Evolutionary conservation across 2,888 invertebrate genomes (phyloP).

Genomic region (Ectobius pallidus): DNA sequence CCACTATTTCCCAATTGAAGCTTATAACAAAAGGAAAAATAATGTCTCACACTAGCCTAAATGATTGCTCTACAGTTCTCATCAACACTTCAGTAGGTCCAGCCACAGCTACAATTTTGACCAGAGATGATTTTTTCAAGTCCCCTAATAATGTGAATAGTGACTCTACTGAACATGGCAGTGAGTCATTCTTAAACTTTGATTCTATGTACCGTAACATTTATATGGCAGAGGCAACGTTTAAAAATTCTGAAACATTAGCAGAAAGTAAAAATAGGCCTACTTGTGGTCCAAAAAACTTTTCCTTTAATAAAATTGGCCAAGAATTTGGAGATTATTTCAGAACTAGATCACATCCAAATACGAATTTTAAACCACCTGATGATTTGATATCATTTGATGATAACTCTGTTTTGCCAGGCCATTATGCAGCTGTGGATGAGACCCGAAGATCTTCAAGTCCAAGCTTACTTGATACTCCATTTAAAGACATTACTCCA

Average conservation of each 20-base stretch:
- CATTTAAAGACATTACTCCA: background rate
- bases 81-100: background rate
- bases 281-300: too few relatives aligned
- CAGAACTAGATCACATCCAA: background rate
- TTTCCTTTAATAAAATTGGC: too few relatives aligned
- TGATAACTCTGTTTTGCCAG: constrained; percentile 9
- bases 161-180: background rate
- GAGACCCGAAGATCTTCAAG: background rate
- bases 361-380: background rate
- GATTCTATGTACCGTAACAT: background rate
- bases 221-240: background rate
- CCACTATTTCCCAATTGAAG: too few relatives aligned
- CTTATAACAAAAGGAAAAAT: too few relatives aligned
- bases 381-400: background rate
- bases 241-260: background rate
- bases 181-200: background rate
- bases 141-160: background rate
- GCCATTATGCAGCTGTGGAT: background rate
- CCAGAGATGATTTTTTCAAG: background rate
- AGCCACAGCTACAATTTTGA: background rate
- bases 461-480: background rate
- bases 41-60: too few relatives aligned
- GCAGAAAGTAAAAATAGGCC: too few relatives aligned
- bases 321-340: background rate
- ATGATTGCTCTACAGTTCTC: background rate